phyloP scores from a whole-genome alignment of 2,888 invertebrate genomes.

The Lithophane leautieri region DNA sequence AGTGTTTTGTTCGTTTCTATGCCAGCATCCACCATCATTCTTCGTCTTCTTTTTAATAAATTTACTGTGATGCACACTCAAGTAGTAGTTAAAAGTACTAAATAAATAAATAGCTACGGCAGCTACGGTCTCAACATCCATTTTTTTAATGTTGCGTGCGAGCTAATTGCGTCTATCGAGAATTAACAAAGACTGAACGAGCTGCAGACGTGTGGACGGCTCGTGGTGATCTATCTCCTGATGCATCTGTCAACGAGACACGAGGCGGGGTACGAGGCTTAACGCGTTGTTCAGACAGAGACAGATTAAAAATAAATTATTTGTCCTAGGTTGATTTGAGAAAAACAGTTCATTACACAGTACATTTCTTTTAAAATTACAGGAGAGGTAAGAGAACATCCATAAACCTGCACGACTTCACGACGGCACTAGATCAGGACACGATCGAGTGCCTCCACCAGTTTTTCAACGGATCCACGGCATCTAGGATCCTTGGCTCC shows the following conservation, averaged over 20 bases:
- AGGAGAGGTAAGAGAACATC: constrained; percentile 79
- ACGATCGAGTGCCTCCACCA: constrained; percentile 84
- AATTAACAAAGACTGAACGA: neutral
- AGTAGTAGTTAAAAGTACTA: neutral
- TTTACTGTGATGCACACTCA: neutral
- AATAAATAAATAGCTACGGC: neutral
- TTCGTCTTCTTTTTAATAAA: neutral
- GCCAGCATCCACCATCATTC: no score
- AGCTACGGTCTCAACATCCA: constrained; percentile 4
- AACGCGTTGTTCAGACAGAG: no score
- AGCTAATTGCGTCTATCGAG: neutral
- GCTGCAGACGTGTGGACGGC: neutral
- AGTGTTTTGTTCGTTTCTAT: no score
- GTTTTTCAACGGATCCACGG: constrained; percentile 85
- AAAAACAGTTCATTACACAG: neutral
- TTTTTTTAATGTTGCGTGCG: neutral
- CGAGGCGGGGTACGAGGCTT: no score
- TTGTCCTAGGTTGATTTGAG: neutral
- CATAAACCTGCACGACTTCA: constrained; percentile 82
- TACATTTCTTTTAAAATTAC: constrained; percentile 44
- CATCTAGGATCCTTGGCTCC: constrained; percentile 88
- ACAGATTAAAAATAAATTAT: neutral
- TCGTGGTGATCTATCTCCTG: neutral
- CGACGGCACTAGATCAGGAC: constrained; percentile 78
- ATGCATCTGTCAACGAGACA: neutral